Conservation (phyloP, 2,888 invertebrate species). For the Hydriomena furcata region DNA sequence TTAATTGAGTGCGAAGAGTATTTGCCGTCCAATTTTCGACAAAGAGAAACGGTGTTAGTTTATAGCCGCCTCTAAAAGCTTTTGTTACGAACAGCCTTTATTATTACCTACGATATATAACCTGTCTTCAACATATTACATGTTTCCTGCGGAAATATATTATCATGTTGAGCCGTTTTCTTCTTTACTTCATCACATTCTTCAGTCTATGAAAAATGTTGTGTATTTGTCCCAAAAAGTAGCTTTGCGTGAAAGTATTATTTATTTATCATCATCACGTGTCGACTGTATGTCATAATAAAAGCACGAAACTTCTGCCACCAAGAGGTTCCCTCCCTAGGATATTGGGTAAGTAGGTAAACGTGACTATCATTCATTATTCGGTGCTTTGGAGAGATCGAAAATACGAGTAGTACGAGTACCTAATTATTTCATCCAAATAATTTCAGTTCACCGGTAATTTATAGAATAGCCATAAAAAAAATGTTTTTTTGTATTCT, state of each 20-base stretch:
- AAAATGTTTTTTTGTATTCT: too few species aligned
- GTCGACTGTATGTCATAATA: constrained; percentile 33
- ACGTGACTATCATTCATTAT: too few species aligned
- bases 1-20: constrained; percentile 38
- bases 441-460: too few species aligned
- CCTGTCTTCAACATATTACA: constrained; percentile 61
- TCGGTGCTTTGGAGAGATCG: neutral
- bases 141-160: constrained; percentile 62
- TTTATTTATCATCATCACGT: constrained; percentile 35
- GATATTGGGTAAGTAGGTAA: too few species aligned
- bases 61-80: constrained; percentile 55
- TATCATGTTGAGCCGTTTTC: constrained; percentile 64
- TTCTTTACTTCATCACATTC: constrained; percentile 59
- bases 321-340: too few species aligned
- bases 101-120: constrained; percentile 62
- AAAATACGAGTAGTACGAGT: too few species aligned
- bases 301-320: constrained; percentile 24
- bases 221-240: constrained; percentile 46
- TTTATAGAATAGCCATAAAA: too few species aligned
- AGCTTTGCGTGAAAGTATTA: constrained; percentile 24
- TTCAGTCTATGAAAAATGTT: constrained; percentile 55
- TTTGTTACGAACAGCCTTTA: constrained; percentile 55
- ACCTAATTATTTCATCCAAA: too few species aligned
- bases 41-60: constrained; percentile 47
- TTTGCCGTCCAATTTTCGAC: constrained; percentile 35